phyloP scores from a whole-genome alignment of 2,113 vertebrate species.

The Dryoscopus gambensis region DNA sequence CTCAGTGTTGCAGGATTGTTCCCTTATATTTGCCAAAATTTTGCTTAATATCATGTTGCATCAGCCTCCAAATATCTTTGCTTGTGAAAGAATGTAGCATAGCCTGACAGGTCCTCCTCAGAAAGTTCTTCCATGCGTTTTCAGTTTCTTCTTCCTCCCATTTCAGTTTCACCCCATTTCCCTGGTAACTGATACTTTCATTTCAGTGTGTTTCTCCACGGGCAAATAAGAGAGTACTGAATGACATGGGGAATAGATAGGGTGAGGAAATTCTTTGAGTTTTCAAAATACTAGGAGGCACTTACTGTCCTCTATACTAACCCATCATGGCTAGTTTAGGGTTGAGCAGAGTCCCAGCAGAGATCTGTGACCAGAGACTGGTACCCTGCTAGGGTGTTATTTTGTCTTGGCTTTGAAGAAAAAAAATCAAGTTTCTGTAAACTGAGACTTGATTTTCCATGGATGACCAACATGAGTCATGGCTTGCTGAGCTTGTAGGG shows the following conservation, averaged over 20 bases:
- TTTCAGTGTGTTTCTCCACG: not conserved
- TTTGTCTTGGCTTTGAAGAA: not conserved
- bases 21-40: not conserved
- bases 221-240: not conserved
- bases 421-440: not conserved
- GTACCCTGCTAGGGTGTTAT: not conserved
- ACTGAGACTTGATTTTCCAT: not conserved
- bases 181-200: not conserved
- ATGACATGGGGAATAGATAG: not conserved
- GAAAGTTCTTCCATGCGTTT: not conserved
- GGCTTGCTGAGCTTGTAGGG: not conserved
- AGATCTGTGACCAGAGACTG: not conserved
- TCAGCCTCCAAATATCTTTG: not conserved
- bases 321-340: fast-evolving
- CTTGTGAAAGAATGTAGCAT: not conserved
- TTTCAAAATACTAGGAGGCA: not conserved
- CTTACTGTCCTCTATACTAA: not conserved
- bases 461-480: not conserved
- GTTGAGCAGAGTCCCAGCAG: not conserved
- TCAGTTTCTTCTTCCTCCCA: not conserved
- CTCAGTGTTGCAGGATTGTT: not conserved
- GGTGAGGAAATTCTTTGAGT: not conserved
- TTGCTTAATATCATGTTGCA: not conserved
- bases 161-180: not conserved
- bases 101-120: not conserved